Percentiles rank a stretch among this genome's conserved stretches.
Conservation (phyloP, 2,888 invertebrate species). For the Branchellion lobata region DNA sequence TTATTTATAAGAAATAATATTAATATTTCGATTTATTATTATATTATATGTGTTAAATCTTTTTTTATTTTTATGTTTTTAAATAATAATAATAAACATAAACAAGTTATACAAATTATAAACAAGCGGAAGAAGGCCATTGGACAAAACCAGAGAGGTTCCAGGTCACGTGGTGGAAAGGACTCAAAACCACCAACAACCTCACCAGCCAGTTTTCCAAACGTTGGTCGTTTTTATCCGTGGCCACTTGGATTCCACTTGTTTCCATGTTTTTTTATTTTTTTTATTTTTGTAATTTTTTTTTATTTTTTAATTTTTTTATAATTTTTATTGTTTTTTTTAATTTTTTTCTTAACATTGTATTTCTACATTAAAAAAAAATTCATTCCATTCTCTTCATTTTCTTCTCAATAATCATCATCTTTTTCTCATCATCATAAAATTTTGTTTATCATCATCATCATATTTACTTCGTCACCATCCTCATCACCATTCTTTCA, state of each 20-base stretch:
- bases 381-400: too few relatives aligned
- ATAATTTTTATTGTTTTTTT: slow-evolving; percentile 25
- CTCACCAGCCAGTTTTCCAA: slow-evolving; percentile 60
- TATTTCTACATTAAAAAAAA: too few relatives aligned
- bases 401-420: too few relatives aligned
- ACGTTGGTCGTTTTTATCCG: slow-evolving; percentile 52
- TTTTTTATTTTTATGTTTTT: too few relatives aligned
- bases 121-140: slow-evolving; percentile 54
- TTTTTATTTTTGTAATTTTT: neutral
- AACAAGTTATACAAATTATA: too few relatives aligned
- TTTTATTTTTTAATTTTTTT: neutral
- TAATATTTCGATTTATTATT: neutral
- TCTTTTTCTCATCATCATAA: too few relatives aligned
- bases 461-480: too few relatives aligned
- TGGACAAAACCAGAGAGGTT: slow-evolving; percentile 60
- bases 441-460: neutral
- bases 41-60: too few relatives aligned
- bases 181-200: slow-evolving; percentile 56
- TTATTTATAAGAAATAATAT: neutral
- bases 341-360: neutral
- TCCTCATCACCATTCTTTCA: too few relatives aligned
- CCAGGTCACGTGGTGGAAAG: slow-evolving; percentile 63
- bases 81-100: too few relatives aligned
- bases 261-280: neutral
- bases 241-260: neutral